phyloP scores from a whole-genome alignment of 2,113 vertebrate genomes.

The Glaucidium brasilianum region DNA sequence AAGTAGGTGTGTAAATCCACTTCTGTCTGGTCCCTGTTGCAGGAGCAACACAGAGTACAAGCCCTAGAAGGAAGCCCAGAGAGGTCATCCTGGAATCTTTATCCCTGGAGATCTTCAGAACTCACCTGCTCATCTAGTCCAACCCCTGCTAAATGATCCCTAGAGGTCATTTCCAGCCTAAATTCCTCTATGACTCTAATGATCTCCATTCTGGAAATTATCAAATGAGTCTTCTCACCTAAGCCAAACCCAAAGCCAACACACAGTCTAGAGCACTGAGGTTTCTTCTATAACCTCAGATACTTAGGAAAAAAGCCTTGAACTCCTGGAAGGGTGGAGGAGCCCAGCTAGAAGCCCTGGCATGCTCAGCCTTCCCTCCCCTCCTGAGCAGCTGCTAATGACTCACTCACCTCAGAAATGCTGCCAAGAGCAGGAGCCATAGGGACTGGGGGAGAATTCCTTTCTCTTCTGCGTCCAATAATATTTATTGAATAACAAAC shows the following conservation, averaged over 20 bases:
- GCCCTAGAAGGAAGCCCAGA: neutral
- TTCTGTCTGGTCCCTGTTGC: neutral
- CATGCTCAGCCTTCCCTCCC: neutral
- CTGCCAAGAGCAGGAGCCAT: slow-evolving; percentile 34
- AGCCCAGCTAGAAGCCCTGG: neutral
- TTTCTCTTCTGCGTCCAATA: neutral
- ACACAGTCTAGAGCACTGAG: neutral
- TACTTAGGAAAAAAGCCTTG: neutral
- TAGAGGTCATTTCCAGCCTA: neutral
- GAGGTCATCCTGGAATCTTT: neutral
- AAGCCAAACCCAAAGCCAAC: neutral
- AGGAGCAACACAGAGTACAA: neutral
- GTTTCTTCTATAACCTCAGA: neutral
- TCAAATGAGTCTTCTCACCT: neutral
- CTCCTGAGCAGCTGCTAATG: slow-evolving; percentile 25
- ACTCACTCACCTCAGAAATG: slow-evolving; percentile 44
- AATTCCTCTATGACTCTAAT: neutral
- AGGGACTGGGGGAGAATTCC: slow-evolving; percentile 5
- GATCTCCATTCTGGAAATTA: neutral
- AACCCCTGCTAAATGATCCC: neutral
- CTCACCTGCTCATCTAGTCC: neutral
- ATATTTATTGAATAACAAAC: neutral
- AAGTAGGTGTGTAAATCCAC: neutral
- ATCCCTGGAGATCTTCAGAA: neutral
- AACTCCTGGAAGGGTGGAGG: slow-evolving; percentile 9